phyloP scores from a whole-genome alignment of 2,888 invertebrate genomes.

The Erebia ligea region DNA sequence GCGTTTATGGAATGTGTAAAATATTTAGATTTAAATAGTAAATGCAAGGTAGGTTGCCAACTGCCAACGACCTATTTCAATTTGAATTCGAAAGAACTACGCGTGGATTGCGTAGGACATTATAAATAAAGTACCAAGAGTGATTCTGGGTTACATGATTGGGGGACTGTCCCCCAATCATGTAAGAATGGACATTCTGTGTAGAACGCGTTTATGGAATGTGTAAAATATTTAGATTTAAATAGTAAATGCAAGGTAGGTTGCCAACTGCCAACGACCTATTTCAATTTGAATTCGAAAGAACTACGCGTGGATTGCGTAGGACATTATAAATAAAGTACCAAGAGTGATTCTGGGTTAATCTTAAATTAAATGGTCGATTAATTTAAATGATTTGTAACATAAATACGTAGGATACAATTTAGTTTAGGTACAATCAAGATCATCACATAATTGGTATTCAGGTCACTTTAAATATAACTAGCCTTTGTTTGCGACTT shows the following conservation, averaged over 20 bases:
- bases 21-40: slow-evolving; percentile 31
- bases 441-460: slow-evolving; percentile 4
- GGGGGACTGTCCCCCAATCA: no score
- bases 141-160: slow-evolving; percentile 28
- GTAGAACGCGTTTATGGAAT: slow-evolving; percentile 26
- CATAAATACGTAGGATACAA: slow-evolving; percentile 16
- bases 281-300: slow-evolving; percentile 32
- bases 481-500: not conserved
- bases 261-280: slow-evolving; percentile 26
- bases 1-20: slow-evolving; percentile 32
- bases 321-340: slow-evolving; percentile 20
- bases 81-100: slow-evolving; percentile 31
- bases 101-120: slow-evolving; percentile 7
- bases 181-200: no score
- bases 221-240: slow-evolving; percentile 31
- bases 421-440: slow-evolving; percentile 6
- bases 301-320: slow-evolving; percentile 16
- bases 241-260: slow-evolving; percentile 30
- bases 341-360: slow-evolving; percentile 24
- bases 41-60: slow-evolving; percentile 30
- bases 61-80: slow-evolving; percentile 25
- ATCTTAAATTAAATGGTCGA: slow-evolving; percentile 17
- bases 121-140: slow-evolving; percentile 20
- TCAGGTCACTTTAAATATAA: not conserved
- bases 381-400: slow-evolving; percentile 8